Evolutionary conservation across 1,140 invertebrate species (phyloP).

Genomic region (Drosophila rufa): DNA sequence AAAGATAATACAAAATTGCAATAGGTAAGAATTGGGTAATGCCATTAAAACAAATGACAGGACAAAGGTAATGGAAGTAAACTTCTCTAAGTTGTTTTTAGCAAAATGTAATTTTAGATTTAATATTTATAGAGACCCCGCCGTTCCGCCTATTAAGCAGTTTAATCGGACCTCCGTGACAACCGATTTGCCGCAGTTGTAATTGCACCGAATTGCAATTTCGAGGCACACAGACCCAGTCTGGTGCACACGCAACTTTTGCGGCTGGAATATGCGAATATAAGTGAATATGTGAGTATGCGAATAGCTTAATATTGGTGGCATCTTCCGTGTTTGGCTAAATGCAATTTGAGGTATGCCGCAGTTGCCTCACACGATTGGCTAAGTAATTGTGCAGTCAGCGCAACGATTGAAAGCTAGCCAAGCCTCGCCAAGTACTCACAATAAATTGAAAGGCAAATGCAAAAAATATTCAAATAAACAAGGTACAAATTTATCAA

Average conservation of each 20-base stretch:
- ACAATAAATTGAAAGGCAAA: conserved; percentile 9
- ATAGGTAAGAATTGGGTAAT: not conserved
- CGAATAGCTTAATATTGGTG: conserved; percentile 18
- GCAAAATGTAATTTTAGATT: conserved; percentile 21
- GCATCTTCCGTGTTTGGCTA: conserved; percentile 48
- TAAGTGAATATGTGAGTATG: conserved; percentile 16
- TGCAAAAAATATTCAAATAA: conserved; percentile 1
- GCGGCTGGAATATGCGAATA: conserved; percentile 5
- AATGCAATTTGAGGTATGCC: conserved; percentile 36
- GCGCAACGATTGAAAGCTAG: conserved; percentile 30
- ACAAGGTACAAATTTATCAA: not conserved
- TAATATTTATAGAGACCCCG: conserved; percentile 34
- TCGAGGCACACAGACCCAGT: conserved; percentile 49
- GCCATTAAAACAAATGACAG: conserved; percentile 21
- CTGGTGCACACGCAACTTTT: conserved; percentile 36
- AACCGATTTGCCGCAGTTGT: conserved; percentile 37
- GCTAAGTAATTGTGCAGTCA: conserved; percentile 44
- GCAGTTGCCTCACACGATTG: conserved; percentile 40
- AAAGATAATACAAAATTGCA: not conserved
- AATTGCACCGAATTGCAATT: conserved; percentile 41
- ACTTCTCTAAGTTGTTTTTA: conserved; percentile 17
- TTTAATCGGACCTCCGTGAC: conserved; percentile 53
- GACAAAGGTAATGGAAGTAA: conserved; percentile 11
- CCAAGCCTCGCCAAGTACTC: not conserved
- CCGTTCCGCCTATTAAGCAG: conserved; percentile 60